Conservation (phyloP, 2,888 invertebrate species). For the Rotaria macrura region DNA sequence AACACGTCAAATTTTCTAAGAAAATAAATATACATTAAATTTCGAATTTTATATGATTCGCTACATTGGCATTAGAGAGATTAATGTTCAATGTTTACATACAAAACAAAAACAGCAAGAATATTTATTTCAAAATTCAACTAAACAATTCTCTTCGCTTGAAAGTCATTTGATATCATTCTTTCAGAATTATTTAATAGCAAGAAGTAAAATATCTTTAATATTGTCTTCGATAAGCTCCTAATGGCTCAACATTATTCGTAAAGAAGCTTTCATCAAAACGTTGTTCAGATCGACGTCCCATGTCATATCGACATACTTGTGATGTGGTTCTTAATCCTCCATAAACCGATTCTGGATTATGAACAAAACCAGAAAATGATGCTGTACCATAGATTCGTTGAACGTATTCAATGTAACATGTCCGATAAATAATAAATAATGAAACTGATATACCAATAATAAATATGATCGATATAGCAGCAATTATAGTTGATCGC, state of each 20-base stretch:
- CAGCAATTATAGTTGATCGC: background rate
- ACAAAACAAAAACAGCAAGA: background rate
- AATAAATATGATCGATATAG: conserved; percentile 14
- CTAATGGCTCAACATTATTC: conserved; percentile 14
- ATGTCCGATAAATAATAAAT: conserved; percentile 14
- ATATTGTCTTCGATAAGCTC: conserved; percentile 14
- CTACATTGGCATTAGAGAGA: background rate
- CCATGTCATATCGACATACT: conserved; percentile 19
- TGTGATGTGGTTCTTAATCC: background rate
- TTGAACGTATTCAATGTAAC: background rate
- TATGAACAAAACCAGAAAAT: background rate
- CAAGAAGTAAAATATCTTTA: background rate
- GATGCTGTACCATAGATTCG: background rate
- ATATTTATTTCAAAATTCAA: too few relatives aligned
- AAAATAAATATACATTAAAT: background rate
- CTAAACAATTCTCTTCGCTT: background rate
- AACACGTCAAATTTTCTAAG: background rate
- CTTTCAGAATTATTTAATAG: too few relatives aligned
- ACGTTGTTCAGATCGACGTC: background rate
- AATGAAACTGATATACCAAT: background rate
- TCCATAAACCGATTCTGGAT: background rate
- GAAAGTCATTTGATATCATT: too few relatives aligned
- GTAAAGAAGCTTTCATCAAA: conserved; percentile 10
- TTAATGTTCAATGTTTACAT: background rate
- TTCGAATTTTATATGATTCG: background rate